Evolutionary conservation across 2,113 vertebrate species (phyloP).

Genomic region (Bufo gargarizans): DNA sequence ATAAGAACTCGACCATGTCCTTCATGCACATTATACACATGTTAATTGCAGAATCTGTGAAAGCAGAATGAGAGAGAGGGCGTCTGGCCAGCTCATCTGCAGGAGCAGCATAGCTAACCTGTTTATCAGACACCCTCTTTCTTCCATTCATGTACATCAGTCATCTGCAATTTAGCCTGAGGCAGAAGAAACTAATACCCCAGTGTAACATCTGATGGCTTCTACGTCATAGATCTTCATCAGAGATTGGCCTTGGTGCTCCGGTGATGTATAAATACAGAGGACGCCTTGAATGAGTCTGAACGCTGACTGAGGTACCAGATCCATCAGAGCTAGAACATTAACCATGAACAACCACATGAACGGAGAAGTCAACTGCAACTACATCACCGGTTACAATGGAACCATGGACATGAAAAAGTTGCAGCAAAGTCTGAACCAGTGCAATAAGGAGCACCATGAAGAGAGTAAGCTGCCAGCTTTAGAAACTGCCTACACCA

Average conservation of each 20-base stretch:
- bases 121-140: conserved; percentile 17
- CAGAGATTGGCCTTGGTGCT: conserved; percentile 26
- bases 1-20: background rate
- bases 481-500: conserved; percentile 74
- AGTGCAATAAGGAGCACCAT: conserved; percentile 67
- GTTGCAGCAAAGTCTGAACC: conserved; percentile 64
- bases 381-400: conserved; percentile 62
- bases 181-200: conserved; percentile 26
- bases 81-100: conserved; percentile 2
- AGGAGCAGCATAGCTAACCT: conserved; percentile 39
- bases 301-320: background rate
- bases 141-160: conserved; percentile 16
- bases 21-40: background rate
- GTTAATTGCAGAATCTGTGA: background rate
- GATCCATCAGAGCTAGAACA: conserved; percentile 24
- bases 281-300: background rate
- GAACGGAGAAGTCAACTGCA: conserved; percentile 63
- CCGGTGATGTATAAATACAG: conserved; percentile 57
- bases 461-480: conserved; percentile 63
- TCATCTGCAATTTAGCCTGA: conserved; percentile 45
- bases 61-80: background rate
- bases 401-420: conserved; percentile 66
- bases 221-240: conserved; percentile 6
- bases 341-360: conserved; percentile 66
- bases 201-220: conserved; percentile 6